Conservation (phyloP, 2,113 vertebrate species). For the Aix galericulata region DNA sequence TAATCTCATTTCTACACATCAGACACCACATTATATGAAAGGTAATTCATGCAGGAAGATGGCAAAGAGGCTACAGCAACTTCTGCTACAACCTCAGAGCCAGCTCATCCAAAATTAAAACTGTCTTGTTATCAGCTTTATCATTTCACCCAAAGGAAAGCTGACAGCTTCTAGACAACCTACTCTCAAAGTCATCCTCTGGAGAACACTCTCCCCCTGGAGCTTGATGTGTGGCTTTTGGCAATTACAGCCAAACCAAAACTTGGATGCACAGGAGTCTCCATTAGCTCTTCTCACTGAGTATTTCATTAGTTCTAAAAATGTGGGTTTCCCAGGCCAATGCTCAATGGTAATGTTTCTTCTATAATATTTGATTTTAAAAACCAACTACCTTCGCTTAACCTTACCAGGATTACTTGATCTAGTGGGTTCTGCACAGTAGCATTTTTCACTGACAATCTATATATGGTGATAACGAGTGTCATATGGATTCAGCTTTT, state of each 20-base stretch:
- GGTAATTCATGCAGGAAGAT: not conserved
- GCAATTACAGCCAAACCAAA: not conserved
- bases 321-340: not conserved
- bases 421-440: not conserved
- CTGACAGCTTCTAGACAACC: not conserved
- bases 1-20: not conserved
- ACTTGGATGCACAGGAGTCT: not conserved
- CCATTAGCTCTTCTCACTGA: not conserved
- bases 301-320: not conserved
- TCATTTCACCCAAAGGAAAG: not conserved
- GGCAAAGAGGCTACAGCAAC: not conserved
- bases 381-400: not conserved
- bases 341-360: accelerated
- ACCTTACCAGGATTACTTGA: not conserved
- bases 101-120: conserved; percentile 13
- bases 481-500: not conserved
- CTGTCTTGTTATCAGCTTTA: not conserved
- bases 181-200: not conserved
- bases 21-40: not conserved
- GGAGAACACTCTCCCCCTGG: not conserved
- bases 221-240: accelerated
- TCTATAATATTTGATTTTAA: not conserved
- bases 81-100: not conserved
- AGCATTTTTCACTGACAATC: not conserved
- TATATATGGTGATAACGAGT: not conserved